Percentiles rank a stretch among this genome's conserved stretches.
These are phyloP conservation scores for Dichetophora obliterata DNA, from an alignment of 2,888 invertebrate species.

Conservation along the genomic window DNA sequence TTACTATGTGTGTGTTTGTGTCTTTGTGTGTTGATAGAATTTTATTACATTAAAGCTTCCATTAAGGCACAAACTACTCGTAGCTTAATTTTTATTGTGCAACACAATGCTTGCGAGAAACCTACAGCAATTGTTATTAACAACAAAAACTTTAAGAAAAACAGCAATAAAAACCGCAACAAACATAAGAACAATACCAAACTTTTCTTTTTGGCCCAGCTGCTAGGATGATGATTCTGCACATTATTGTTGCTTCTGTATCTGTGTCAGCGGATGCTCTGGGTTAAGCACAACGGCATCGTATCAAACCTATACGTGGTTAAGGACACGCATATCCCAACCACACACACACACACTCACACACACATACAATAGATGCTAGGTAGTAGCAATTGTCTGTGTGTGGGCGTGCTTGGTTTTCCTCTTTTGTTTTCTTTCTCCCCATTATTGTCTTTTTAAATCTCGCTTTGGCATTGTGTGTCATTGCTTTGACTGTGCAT, in stretches of 20 bases:
- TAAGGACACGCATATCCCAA: background rate
- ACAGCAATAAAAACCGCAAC: too few relatives aligned
- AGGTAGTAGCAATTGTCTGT: background rate
- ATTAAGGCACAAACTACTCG: background rate
- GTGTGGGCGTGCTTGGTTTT: background rate
- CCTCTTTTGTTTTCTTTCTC: background rate
- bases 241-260: background rate
- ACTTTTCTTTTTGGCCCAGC: background rate
- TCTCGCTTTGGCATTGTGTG: background rate
- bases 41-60: too few relatives aligned
- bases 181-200: background rate
- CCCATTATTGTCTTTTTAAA: background rate
- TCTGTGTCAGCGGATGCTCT: background rate
- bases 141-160: background rate
- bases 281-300: slow-evolving; percentile 5
- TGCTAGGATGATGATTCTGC: background rate
- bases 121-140: too few relatives aligned
- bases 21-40: too few relatives aligned
- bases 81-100: slow-evolving; percentile 16
- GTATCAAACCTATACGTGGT: slow-evolving; percentile 18
- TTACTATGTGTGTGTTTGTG: too few relatives aligned
- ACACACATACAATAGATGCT: too few relatives aligned
- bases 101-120: background rate
- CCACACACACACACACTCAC: too few relatives aligned
- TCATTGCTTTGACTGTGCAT: background rate